Evolutionary conservation across 2,113 vertebrate species (phyloP).

Genomic region (Eidolon helvum): DNA sequence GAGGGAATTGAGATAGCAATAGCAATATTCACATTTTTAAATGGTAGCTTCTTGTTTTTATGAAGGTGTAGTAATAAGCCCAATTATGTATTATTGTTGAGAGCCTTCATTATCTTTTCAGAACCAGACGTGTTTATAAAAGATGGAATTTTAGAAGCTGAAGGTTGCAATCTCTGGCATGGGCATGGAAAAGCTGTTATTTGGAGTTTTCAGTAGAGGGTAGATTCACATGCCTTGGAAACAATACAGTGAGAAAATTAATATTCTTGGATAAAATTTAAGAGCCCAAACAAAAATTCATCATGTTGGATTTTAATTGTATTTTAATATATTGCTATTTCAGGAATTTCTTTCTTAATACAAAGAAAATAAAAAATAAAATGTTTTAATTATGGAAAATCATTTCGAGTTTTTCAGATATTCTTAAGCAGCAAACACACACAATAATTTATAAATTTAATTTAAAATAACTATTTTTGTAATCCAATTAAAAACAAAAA

Average conservation of each 20-base stretch:
- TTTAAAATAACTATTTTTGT: not conserved
- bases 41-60: not conserved
- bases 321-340: not conserved
- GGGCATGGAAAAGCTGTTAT: not conserved
- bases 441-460: not conserved
- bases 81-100: not conserved
- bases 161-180: not conserved
- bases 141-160: not conserved
- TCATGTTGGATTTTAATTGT: not conserved
- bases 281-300: not conserved
- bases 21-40: not conserved
- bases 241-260: not conserved
- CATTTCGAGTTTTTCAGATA: not conserved
- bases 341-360: not conserved
- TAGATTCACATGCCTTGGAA: not conserved
- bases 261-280: not conserved
- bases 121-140: not conserved
- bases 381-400: not conserved
- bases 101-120: not conserved
- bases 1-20: not conserved
- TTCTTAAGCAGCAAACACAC: constrained; percentile 9
- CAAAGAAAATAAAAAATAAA: too few relatives aligned
- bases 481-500: not conserved
- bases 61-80: not conserved
- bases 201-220: not conserved